phyloP scores from a whole-genome alignment of 2,797 vertebrate genomes.

The Sternotherus odoratus region DNA sequence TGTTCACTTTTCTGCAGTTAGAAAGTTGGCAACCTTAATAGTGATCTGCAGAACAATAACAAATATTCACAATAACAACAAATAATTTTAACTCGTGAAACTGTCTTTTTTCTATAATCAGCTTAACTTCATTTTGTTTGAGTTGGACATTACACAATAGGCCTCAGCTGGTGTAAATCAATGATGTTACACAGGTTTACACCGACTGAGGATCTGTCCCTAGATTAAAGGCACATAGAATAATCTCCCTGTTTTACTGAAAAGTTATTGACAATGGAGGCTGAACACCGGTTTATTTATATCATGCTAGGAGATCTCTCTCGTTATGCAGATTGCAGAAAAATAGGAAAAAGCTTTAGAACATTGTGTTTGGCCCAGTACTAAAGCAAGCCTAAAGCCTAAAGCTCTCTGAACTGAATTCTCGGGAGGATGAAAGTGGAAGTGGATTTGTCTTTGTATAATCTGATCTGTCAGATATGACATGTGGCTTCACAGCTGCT shows the following conservation, averaged over 20 bases:
- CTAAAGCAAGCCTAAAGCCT: constrained; percentile 12
- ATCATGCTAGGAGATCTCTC: background rate
- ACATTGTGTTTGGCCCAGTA: background rate
- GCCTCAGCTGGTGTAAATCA: background rate
- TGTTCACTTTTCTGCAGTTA: too few species aligned
- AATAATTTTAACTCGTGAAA: background rate
- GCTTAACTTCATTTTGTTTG: background rate
- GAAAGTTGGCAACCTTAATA: too few species aligned
- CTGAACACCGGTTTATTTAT: background rate
- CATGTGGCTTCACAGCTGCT: constrained; percentile 15
- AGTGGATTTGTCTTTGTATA: background rate
- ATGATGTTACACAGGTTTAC: background rate
- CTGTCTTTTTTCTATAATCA: background rate
- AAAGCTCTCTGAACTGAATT: background rate
- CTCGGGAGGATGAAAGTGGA: background rate
- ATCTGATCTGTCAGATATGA: constrained; percentile 19
- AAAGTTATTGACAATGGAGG: background rate
- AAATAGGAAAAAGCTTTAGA: background rate
- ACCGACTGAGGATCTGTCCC: background rate
- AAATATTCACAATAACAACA: background rate
- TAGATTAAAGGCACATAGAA: background rate
- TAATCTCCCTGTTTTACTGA: background rate
- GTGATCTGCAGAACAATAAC: too few species aligned
- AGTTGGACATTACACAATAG: background rate
- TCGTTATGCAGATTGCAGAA: constrained; percentile 23